phyloP scores from a whole-genome alignment of 2,888 invertebrate genomes.

The Andrena bucephala region DNA sequence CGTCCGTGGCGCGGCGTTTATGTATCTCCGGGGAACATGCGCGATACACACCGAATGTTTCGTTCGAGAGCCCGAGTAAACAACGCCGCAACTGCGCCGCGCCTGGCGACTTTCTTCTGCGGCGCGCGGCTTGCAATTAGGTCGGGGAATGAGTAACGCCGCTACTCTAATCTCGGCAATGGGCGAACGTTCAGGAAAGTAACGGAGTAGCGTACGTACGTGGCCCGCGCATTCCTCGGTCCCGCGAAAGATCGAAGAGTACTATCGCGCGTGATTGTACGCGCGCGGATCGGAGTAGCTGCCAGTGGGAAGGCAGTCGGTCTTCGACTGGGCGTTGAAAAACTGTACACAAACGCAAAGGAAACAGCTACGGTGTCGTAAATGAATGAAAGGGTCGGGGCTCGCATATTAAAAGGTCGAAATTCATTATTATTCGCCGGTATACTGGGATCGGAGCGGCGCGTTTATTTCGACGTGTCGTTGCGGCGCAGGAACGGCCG shows the following conservation, averaged over 20 bases:
- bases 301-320: no score
- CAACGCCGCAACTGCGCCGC: constrained; percentile 32
- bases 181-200: constrained; percentile 50
- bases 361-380: constrained; percentile 13
- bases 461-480: constrained; percentile 54
- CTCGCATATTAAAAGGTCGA: constrained; percentile 34
- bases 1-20: neutral
- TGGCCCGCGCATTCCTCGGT: constrained; percentile 24
- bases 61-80: constrained; percentile 49
- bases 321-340: no score
- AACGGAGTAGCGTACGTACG: constrained; percentile 25
- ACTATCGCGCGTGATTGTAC: no score
- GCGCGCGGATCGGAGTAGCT: no score
- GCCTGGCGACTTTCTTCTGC: constrained; percentile 51
- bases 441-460: constrained; percentile 12
- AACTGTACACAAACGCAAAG: constrained; percentile 1
- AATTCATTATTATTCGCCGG: constrained; percentile 48
- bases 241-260: no score
- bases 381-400: neutral
- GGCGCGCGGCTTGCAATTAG: constrained; percentile 53
- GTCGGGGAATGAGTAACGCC: constrained; percentile 60
- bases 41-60: constrained; percentile 44
- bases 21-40: constrained; percentile 4
- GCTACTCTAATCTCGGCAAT: constrained; percentile 61
- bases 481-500: constrained; percentile 58